These are phyloP conservation scores for Atta colombica DNA, from an alignment of 1,140 invertebrate species.

Conservation along the genomic window DNA sequence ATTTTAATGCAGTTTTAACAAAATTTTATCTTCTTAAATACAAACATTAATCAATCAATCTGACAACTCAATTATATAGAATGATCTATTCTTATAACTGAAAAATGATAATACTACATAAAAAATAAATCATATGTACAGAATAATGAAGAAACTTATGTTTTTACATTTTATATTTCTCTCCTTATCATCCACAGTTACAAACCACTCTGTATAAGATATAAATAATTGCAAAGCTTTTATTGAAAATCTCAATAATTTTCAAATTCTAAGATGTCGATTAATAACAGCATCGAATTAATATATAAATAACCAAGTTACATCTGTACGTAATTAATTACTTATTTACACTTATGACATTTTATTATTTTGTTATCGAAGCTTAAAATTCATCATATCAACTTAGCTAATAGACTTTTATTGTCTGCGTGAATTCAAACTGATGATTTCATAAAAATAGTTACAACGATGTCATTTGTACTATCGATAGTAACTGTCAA, in stretches of 20 bases:
- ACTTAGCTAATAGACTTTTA: constrained; percentile 1
- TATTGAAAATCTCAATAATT: neutral
- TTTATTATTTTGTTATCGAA: neutral
- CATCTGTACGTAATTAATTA: neutral
- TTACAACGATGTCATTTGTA: neutral
- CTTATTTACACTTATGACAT: neutral
- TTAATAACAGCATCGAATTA: neutral
- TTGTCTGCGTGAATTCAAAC: neutral
- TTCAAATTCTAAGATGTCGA: neutral
- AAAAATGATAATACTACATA: neutral
- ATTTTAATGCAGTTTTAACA: neutral
- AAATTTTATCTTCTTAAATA: constrained; percentile 3
- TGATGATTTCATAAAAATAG: constrained; percentile 2
- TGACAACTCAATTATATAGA: neutral
- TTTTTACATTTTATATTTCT: neutral
- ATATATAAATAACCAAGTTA: neutral
- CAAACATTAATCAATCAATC: constrained; percentile 20
- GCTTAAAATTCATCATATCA: neutral
- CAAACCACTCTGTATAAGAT: neutral
- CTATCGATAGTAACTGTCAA: constrained; percentile 8
- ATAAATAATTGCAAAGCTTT: constrained; percentile 5
- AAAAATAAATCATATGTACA: neutral
- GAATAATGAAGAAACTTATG: neutral
- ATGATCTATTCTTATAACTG: neutral
- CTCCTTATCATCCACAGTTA: constrained; percentile 1